Conservation (phyloP, 2,888 invertebrate genomes). For the Mayetiola destructor region DNA sequence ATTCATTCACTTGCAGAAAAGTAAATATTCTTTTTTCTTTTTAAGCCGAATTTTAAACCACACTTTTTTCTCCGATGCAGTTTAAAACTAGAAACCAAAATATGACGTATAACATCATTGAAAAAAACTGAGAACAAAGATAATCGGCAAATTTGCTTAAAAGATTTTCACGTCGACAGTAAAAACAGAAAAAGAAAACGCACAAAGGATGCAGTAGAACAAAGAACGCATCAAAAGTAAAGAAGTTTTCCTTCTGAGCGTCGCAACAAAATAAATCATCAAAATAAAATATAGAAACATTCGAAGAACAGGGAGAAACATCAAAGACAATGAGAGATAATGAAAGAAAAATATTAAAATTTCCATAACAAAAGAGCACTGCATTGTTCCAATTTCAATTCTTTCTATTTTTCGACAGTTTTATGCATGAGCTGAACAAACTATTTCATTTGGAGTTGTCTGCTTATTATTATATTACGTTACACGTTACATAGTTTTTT, state of each 20-base stretch:
- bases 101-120: conserved; percentile 4
- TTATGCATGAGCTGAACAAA: conserved; percentile 1
- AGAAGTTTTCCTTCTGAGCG: too few species aligned
- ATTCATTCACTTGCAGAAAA: neutral
- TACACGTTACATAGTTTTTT: too few species aligned
- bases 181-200: neutral
- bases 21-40: neutral
- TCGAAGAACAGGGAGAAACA: conserved; percentile 2
- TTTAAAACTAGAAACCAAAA: neutral
- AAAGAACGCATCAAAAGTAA: neutral
- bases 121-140: neutral
- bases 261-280: neutral
- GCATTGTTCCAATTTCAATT: neutral
- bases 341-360: conserved; percentile 1
- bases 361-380: conserved; percentile 10
- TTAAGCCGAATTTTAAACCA: too few species aligned
- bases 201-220: neutral
- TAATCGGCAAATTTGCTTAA: conserved; percentile 12
- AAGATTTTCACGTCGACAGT: conserved; percentile 9
- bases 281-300: neutral
- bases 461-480: too few species aligned
- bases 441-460: too few species aligned
- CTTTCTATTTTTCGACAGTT: neutral
- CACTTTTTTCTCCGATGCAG: too few species aligned
- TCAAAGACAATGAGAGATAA: neutral